Evolutionary conservation across 2,113 vertebrate genomes (phyloP), one percentile per base, ranked within the genome.

Genomic region (Glareola pratincola): DNA sequence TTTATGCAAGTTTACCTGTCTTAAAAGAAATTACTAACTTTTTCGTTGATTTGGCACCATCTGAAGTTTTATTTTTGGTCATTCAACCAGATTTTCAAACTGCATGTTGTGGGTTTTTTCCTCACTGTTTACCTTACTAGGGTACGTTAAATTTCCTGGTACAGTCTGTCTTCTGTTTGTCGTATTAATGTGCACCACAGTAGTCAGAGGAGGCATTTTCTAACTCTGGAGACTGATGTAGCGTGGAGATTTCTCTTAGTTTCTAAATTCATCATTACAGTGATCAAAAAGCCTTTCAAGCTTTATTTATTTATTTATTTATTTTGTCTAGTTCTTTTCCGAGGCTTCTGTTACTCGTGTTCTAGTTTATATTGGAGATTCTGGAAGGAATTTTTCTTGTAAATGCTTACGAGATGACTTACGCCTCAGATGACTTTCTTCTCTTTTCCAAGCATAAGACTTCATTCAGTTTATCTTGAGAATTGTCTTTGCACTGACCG

Each of bases 91-190:
- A 9, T 45, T 86, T 18, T 34, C 3, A 30, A 17, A 20, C 4
- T 14, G n/a, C 62, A 69, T 37, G 5, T 16, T 36, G 32, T 9
- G 5, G 0, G 0, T 17, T 68, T 76, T 63, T 48, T 47, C 15
- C 34, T 36, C 3, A 8, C 47, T 68, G 14, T 69, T 39, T 85
- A 56, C 69, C 18, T 79, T 34, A 5, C 18, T 30, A 56, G 45
- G 32, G n/a, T 53, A 64, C 59, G n/a, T n/a, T 66, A 14, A 64
- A 72, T 54, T 81, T 76, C 21, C 20, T 79, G 57, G 18, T 74
- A 13, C 1, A 1, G 9, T 56, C n/a, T 76, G 30, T 36, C 39
- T 43, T 81, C 32, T 43, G 22, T 48, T 27, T 82, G 39, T 51
- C 5, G 1, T 59, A 23, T 36, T n/a, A 39, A 37, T 3, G 4